Evolutionary conservation across 2,797 vertebrate genomes (phyloP).

Genomic region (Sebastes trivittatus): DNA sequence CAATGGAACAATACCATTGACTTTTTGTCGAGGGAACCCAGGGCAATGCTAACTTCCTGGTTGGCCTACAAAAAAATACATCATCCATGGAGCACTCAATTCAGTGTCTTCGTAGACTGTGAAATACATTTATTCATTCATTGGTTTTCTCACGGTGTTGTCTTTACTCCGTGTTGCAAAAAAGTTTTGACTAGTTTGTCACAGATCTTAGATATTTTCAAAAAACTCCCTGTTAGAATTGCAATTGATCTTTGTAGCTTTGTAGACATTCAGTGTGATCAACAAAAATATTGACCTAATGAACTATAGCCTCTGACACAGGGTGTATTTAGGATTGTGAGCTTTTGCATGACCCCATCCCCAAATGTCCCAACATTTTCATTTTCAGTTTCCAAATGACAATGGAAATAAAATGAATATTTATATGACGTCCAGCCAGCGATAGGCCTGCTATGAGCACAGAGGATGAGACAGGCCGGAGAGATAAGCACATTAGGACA

Average conservation of each 20-base stretch:
- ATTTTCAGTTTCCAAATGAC: constrained; percentile 22
- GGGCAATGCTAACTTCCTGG: no score
- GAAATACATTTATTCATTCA: background rate
- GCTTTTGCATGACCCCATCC: background rate
- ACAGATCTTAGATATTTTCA: background rate
- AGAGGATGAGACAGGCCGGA: constrained; percentile 14
- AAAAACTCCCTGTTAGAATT: background rate
- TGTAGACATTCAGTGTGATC: background rate
- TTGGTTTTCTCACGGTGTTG: background rate
- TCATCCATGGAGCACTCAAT: background rate
- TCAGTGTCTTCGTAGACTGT: background rate
- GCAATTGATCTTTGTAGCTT: background rate
- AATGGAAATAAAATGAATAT: constrained; percentile 32
- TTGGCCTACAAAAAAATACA: background rate
- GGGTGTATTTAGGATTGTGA: background rate
- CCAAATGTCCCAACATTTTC: constrained; percentile 13
- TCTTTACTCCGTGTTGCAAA: background rate
- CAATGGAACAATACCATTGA: no score
- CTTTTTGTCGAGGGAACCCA: no score
- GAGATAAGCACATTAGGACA: constrained; percentile 33
- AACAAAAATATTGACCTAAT: background rate
- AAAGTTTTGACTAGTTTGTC: background rate
- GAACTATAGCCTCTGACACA: background rate
- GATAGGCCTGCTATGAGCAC: constrained; percentile 9
- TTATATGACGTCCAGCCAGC: constrained; percentile 9